Base-by-base conservation (phyloP, 2,888 invertebrate genomes). In the Theretra japonica region DNA sequence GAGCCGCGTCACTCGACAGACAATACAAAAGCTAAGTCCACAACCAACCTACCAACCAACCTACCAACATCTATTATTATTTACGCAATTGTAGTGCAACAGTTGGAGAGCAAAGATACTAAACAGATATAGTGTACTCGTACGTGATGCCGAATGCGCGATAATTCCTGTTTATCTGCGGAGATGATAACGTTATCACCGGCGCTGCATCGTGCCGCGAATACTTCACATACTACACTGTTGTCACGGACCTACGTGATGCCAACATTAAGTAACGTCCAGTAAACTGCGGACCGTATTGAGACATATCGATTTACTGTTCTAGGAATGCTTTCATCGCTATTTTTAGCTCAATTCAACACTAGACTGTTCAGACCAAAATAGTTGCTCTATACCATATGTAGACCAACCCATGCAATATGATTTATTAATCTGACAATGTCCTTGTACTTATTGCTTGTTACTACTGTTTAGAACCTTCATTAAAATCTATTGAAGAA, bases 81-180 rank as follows among this genome's bases (percentile, higher is more conserved):
- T 53, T n/a, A 53, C 53, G 3, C 6, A 53, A 15, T 53, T 53
- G n/a, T n/a, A 53, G 53, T 53, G 53, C 53, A 53, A 19, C n/a
- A n/a, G 17, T 53, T 53, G 6, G 60, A 30, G 28, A 4, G 15
- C 33, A 19, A 19, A 59, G 4, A 41, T 65, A 21, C 6, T 41
- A 15, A 15, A 48, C 41, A 65, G 41, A 23, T 17, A 65, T 41
- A 23, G 15, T 1, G 23, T 41, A n/a, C n/a, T n/a, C n/a, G n/a
- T n/a, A 48, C 60, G 30, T 53, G 60, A 65, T 48, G 23, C 21
- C 1, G 33, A 65, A 23, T 23, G 48, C 23, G 23, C 17, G 65
- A 65, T 65, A 65, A 59, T 60, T 30, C 33, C 6, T 7, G 15
- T 65, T 60, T 65, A 65, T 65, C 65, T 48, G 65, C 23, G 21